Evolutionary conservation across 2,113 vertebrate species (phyloP).

Genomic region (human): DNA sequence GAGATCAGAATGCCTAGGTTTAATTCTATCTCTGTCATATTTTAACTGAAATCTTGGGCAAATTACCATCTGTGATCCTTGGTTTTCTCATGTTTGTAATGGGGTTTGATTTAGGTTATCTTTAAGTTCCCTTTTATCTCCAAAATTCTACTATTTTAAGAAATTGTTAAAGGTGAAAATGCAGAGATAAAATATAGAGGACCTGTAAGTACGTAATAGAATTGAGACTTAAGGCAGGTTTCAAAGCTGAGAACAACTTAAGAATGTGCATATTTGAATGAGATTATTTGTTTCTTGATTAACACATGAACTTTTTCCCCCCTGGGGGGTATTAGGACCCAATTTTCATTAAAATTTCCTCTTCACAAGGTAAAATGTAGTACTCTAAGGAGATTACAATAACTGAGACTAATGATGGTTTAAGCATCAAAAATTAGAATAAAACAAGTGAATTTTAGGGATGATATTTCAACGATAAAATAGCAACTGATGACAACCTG

Average conservation of each 20-base stretch:
- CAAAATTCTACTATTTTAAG: slow-evolving; percentile 24
- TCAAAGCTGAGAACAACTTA: slow-evolving; percentile 55
- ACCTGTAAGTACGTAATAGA: background rate
- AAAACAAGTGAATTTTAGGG: slow-evolving; percentile 65
- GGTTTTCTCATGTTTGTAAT: background rate
- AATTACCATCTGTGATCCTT: background rate
- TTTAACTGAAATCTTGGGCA: background rate
- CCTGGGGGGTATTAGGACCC: slow-evolving; percentile 36
- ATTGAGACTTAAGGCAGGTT: slow-evolving; percentile 55
- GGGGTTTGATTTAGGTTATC: background rate
- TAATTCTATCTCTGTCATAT: background rate
- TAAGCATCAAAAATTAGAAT: slow-evolving; percentile 67
- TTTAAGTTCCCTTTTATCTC: slow-evolving; percentile 15
- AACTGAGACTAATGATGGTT: slow-evolving; percentile 62
- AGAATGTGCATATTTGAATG: slow-evolving; percentile 68
- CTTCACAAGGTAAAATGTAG: slow-evolving; percentile 53
- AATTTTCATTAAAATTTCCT: slow-evolving; percentile 67
- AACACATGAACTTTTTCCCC: slow-evolving; percentile 56
- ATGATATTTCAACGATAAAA: slow-evolving; percentile 59
- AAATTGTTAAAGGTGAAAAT: slow-evolving; percentile 34
- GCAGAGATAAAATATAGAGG: slow-evolving; percentile 26
- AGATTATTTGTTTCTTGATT: slow-evolving; percentile 75
- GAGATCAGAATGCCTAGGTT: background rate
- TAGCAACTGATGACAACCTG: slow-evolving; percentile 65
- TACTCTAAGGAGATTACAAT: slow-evolving; percentile 58